Percentiles rank a stretch among this genome's conserved stretches.
phyloP scores from a whole-genome alignment of 2,797 vertebrate species.

The Chromobotia macracanthus region DNA sequence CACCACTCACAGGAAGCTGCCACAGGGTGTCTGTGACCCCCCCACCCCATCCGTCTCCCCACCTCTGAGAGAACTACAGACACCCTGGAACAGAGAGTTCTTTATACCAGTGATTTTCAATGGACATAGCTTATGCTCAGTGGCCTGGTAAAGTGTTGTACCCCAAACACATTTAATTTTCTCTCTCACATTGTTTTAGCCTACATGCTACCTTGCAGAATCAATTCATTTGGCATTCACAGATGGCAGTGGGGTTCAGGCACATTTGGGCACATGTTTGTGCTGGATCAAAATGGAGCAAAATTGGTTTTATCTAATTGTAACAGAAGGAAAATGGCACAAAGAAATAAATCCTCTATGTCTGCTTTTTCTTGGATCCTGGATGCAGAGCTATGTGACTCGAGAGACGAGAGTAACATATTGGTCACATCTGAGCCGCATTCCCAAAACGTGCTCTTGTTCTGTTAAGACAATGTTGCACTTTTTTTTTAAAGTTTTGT shows the following conservation, averaged over 20 bases:
- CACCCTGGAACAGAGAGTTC: constrained; percentile 49
- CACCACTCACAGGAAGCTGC: constrained; percentile 54
- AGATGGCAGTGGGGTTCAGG: background rate
- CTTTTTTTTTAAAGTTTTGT: constrained; percentile 25
- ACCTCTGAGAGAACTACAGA: constrained; percentile 35
- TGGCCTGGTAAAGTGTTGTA: constrained; percentile 62
- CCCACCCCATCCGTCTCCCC: constrained; percentile 24
- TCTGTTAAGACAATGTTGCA: background rate
- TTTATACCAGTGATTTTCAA: constrained; percentile 53
- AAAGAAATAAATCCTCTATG: background rate
- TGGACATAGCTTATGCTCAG: constrained; percentile 59
- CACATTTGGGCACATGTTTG: constrained; percentile 11
- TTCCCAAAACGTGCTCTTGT: background rate
- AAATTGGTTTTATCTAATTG: constrained; percentile 13
- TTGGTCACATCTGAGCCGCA: background rate
- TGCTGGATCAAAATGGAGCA: constrained; percentile 12
- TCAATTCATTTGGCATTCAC: constrained; percentile 25
- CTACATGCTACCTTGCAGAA: constrained; percentile 19
- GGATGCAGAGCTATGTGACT: background rate
- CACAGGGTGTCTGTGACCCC: constrained; percentile 36
- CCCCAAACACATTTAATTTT: constrained; percentile 62
- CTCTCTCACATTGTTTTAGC: constrained; percentile 32
- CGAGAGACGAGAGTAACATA: background rate
- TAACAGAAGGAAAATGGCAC: constrained; percentile 2
- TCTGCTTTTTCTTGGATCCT: background rate